A percentile compares a stretch with the other conserved stretches of the same genome.
phyloP scores from a whole-genome alignment of 2,888 invertebrate species.

The Adelphocoris suturalis region DNA sequence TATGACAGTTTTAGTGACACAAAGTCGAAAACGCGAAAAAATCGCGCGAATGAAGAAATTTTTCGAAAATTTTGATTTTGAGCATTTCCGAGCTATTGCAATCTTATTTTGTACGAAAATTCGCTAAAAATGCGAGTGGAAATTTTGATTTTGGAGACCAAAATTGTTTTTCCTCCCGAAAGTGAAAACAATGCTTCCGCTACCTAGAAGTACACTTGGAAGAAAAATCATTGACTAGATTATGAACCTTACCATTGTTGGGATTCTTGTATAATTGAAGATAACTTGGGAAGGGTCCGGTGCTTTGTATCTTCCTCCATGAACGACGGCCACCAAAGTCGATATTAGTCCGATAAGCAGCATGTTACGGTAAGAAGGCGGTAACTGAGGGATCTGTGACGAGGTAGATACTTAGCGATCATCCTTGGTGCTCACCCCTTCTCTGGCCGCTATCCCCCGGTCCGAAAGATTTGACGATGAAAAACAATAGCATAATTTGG shows the following conservation, averaged over 20 bases:
- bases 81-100: no score
- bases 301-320: conserved; percentile 44
- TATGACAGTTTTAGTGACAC: no score
- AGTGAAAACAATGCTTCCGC: no score
- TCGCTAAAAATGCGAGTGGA: no score
- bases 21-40: no score
- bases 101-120: no score
- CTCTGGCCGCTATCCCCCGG: neutral
- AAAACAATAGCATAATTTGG: no score
- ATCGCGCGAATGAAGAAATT: no score
- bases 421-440: conserved; percentile 41
- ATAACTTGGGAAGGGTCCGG: neutral
- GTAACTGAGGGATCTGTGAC: neutral
- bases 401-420: neutral
- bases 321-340: neutral
- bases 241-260: conserved; percentile 47
- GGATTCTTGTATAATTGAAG: conserved; percentile 25
- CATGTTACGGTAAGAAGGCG: neutral
- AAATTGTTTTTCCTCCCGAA: no score
- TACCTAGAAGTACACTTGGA: no score
- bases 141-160: no score
- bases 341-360: neutral
- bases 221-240: neutral
- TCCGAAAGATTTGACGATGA: neutral
- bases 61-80: no score